These are phyloP conservation scores for Ailuropoda melanoleuca DNA, from an alignment of 2,113 vertebrate genomes.

Conservation along the genomic window DNA sequence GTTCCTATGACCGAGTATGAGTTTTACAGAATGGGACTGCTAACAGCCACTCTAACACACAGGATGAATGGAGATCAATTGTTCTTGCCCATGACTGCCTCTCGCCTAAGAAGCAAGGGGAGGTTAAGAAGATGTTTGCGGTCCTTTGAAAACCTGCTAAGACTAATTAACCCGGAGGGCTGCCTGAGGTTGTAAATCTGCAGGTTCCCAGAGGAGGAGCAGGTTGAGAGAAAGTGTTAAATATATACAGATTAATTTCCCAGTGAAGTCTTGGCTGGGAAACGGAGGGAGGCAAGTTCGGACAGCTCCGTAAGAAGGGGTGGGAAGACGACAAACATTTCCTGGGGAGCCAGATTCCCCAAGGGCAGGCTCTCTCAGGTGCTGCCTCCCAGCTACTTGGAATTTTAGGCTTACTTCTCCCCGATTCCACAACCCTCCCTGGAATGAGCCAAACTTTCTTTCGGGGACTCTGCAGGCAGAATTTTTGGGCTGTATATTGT, in stretches of 20 bases:
- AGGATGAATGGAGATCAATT: neutral
- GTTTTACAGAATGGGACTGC: neutral
- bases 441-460: neutral
- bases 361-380: neutral
- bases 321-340: neutral
- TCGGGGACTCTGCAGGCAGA: neutral
- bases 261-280: neutral
- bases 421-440: neutral
- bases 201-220: constrained; percentile 22
- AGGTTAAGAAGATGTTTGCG: neutral
- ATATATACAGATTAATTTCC: neutral
- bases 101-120: neutral
- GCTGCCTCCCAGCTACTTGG: neutral
- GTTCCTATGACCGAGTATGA: neutral
- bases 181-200: constrained; percentile 2
- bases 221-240: constrained; percentile 41
- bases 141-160: constrained; percentile 41
- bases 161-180: neutral
- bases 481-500: neutral
- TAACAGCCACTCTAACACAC: neutral
- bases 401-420: neutral
- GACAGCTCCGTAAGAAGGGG: neutral
- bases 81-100: neutral
- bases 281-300: constrained; percentile 16
- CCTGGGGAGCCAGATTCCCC: neutral